These are phyloP conservation scores for Helogale parvula DNA, from an alignment of 2,113 vertebrate genomes.

Conservation along the genomic window DNA sequence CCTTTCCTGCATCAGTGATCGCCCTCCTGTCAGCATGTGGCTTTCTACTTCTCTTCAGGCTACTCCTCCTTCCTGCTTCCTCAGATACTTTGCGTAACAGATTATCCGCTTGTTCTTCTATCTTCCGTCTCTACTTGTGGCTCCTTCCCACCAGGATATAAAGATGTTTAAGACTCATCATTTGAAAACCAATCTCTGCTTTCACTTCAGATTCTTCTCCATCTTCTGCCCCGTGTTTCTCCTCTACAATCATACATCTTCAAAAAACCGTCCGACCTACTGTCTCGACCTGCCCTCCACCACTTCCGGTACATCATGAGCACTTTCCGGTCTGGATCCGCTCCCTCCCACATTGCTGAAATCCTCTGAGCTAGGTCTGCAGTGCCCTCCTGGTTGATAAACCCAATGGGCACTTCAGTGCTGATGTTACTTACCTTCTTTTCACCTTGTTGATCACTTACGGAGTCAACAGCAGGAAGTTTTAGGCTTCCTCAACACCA, in stretches of 20 bases:
- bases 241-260: not conserved
- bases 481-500: not conserved
- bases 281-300: not conserved
- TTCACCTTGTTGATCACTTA: not conserved
- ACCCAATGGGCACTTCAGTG: not conserved
- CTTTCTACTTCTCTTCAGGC: not conserved
- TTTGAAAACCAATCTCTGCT: not conserved
- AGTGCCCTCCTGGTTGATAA: not conserved
- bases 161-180: not conserved
- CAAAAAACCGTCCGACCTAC: not conserved
- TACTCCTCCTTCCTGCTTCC: not conserved
- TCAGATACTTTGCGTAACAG: not conserved
- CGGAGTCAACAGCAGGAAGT: not conserved
- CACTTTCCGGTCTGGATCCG: not conserved
- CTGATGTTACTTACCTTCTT: not conserved
- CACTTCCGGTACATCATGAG: not conserved
- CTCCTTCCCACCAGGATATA: not conserved
- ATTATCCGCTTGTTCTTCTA: not conserved
- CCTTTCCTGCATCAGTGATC: not conserved
- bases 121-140: not conserved
- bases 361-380: not conserved
- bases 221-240: not conserved
- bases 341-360: not conserved
- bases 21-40: not conserved
- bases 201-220: not conserved